Evolutionary conservation across 2,113 vertebrate genomes (phyloP).

Genomic region (Rousettus leschenaultii): DNA sequence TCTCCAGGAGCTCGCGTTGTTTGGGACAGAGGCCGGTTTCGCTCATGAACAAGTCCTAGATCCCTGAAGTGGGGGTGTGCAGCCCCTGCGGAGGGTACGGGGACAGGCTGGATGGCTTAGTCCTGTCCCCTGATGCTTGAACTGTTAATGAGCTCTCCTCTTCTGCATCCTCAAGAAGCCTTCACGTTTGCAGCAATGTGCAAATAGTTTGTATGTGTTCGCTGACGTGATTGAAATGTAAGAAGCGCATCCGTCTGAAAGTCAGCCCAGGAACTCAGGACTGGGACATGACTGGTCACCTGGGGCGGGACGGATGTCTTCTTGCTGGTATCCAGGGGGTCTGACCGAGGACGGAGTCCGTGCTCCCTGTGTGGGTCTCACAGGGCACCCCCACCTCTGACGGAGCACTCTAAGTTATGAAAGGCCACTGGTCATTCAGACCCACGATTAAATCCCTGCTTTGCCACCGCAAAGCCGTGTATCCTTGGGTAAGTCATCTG

Average conservation of each 20-base stretch:
- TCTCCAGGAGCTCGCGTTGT: background rate
- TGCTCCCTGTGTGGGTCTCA: background rate
- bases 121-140: slow-evolving; percentile 61
- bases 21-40: background rate
- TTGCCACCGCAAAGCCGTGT: background rate
- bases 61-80: fast-evolving
- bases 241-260: background rate
- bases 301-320: background rate
- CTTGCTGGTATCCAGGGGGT: background rate
- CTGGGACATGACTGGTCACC: background rate
- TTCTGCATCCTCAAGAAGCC: slow-evolving; percentile 29
- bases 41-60: background rate
- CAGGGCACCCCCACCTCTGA: background rate
- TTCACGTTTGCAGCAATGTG: fast-evolving
- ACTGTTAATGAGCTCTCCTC: slow-evolving; percentile 61
- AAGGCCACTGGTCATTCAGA: background rate
- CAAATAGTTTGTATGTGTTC: background rate
- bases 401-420: background rate
- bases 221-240: background rate
- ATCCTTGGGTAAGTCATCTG: background rate
- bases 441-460: background rate
- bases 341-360: background rate
- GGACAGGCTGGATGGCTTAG: slow-evolving; percentile 52
- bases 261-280: background rate
- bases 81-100: background rate